A percentile compares a stretch with the other conserved stretches of the same genome.
These are phyloP conservation scores for Phallusia fumigata DNA, from an alignment of 23 tunicate genomes.

Conservation along the genomic window DNA sequence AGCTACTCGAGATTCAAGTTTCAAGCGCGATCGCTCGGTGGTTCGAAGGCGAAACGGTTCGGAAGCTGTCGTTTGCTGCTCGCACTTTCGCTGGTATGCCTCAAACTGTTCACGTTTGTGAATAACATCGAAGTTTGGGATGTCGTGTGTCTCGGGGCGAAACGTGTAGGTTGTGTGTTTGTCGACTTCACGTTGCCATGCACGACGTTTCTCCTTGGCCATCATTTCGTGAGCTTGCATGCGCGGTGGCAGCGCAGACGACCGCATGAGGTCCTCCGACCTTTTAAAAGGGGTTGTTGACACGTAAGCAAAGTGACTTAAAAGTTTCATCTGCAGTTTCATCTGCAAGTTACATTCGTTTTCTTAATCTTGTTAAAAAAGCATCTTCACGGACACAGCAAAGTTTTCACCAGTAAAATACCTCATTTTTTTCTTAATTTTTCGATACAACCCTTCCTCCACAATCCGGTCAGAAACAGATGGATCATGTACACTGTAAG, in stretches of 20 bases:
- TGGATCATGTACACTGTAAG: slow-evolving; percentile 53
- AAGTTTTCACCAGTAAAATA: background rate
- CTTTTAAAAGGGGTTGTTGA: slow-evolving; percentile 19
- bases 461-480: slow-evolving; percentile 38
- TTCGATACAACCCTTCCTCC: slow-evolving; percentile 66
- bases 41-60: slow-evolving; percentile 56
- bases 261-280: slow-evolving; percentile 61
- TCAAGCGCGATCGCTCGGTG: background rate
- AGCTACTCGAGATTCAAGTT: background rate
- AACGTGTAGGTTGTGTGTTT: slow-evolving; percentile 37
- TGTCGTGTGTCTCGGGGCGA: slow-evolving; percentile 47
- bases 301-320: no score
- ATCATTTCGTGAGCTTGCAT: slow-evolving; percentile 61
- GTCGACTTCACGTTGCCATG: slow-evolving; percentile 32
- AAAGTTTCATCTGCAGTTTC: no score
- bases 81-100: slow-evolving; percentile 12
- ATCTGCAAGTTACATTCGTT: no score
- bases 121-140: slow-evolving; percentile 71
- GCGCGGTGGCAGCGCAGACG: slow-evolving; percentile 75
- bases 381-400: background rate
- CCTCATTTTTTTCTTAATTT: slow-evolving; percentile 72
- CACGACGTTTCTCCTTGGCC: slow-evolving; percentile 33
- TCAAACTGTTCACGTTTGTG: slow-evolving; percentile 57
- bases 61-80: slow-evolving; percentile 48
- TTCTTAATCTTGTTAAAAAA: no score